A percentile compares a stretch with the other conserved stretches of the same genome.
Conservation (phyloP, 2,888 invertebrate genomes). For the Oxycera nigricornis region DNA sequence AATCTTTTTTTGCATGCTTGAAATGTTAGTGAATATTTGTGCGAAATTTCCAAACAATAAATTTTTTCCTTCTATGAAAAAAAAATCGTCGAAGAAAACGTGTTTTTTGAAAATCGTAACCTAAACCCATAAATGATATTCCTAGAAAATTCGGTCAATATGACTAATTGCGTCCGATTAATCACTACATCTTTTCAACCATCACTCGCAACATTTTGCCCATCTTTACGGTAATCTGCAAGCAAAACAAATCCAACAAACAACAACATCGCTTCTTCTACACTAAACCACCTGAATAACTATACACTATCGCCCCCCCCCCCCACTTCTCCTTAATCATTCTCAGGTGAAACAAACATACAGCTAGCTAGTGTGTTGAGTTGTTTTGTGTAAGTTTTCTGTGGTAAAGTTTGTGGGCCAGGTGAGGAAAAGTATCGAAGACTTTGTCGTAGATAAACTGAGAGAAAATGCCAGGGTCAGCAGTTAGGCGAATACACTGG, state of each 20-base stretch:
- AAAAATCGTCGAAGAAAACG: too few species aligned
- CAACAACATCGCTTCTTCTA: neutral
- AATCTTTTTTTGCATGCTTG: too few species aligned
- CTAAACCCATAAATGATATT: too few species aligned
- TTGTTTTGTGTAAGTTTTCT: neutral
- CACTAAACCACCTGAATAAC: neutral
- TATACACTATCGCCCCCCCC: neutral
- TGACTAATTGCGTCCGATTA: neutral
- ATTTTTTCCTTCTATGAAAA: too few species aligned
- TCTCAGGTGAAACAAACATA: conserved; percentile 23
- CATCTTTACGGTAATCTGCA: neutral
- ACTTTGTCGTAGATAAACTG: conserved; percentile 10
- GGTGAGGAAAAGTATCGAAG: neutral
- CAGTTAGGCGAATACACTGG: conserved; percentile 28
- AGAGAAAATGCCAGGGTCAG: conserved; percentile 37
- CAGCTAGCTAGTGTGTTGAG: neutral
- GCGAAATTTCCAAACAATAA: too few species aligned
- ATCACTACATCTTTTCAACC: neutral
- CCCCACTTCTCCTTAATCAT: neutral
- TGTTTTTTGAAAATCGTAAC: too few species aligned
- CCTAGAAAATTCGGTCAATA: neutral
- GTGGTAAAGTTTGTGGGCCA: neutral
- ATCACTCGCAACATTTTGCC: neutral
- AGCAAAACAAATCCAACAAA: neutral
- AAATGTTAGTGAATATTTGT: too few species aligned